A percentile compares a stretch with the other conserved stretches of the same genome.
These are phyloP conservation scores for Etheostoma cragini DNA, from an alignment of 2,113 vertebrate species.

Conservation along the genomic window DNA sequence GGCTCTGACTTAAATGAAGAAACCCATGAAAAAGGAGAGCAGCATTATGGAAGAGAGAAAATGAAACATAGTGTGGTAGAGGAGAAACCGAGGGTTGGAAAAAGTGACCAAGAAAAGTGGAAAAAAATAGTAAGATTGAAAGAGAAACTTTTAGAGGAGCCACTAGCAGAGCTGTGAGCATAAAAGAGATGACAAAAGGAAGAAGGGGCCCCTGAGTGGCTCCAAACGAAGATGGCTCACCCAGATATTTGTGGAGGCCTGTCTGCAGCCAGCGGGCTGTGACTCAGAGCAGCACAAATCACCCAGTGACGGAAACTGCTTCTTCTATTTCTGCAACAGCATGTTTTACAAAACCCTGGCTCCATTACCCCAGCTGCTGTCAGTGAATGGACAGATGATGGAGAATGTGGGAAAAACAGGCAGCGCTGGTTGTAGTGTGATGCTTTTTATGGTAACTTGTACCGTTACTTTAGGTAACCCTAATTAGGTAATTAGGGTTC, in stretches of 20 bases:
- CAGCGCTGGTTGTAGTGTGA: neutral
- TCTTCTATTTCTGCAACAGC: conserved; percentile 36
- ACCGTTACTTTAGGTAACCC: neutral
- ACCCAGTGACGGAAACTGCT: conserved; percentile 45
- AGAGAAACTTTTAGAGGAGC: conserved; percentile 20
- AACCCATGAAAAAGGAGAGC: neutral
- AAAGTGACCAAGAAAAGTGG: conserved; percentile 36
- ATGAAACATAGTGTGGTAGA: neutral
- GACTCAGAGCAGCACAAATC: conserved; percentile 64
- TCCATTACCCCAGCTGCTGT: conserved; percentile 26
- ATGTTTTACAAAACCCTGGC: conserved; percentile 24
- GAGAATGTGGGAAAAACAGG: conserved; percentile 4
- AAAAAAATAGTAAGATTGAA: conserved; percentile 14
- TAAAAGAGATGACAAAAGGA: conserved; percentile 20
- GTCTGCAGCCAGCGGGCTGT: conserved; percentile 47
- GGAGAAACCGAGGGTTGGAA: conserved; percentile 27
- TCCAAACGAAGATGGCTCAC: conserved; percentile 55
- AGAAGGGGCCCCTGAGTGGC: conserved; percentile 13
- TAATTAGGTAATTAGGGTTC: neutral
- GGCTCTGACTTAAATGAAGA: conserved; percentile 6
- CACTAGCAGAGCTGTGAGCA: neutral
- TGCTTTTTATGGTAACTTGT: conserved; percentile 2
- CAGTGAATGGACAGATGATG: conserved; percentile 10
- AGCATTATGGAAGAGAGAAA: conserved; percentile 14
- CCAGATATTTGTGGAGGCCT: conserved; percentile 76